phyloP scores from a whole-genome alignment of 2,797 vertebrate genomes.

The Sitta carolinensis region DNA sequence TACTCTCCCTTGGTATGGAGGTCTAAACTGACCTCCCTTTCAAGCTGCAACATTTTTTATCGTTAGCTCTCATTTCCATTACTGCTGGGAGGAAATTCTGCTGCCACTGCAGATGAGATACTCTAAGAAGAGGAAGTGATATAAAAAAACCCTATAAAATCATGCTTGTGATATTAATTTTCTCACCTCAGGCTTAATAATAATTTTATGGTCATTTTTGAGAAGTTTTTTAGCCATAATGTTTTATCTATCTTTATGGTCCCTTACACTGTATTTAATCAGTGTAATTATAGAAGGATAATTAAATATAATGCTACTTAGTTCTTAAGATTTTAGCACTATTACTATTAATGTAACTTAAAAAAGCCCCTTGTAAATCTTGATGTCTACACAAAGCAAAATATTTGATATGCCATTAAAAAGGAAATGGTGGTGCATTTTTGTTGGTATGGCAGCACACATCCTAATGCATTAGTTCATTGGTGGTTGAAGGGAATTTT shows the following conservation, averaged over 20 bases:
- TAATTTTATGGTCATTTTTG: slow-evolving; percentile 81
- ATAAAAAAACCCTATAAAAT: slow-evolving; percentile 74
- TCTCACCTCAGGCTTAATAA: slow-evolving; percentile 83
- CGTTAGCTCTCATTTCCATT: slow-evolving; percentile 59
- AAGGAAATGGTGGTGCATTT: neutral
- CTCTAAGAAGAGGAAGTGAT: slow-evolving; percentile 51
- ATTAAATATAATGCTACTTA: slow-evolving; percentile 79
- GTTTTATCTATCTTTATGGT: slow-evolving; percentile 81
- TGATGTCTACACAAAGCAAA: slow-evolving; percentile 51
- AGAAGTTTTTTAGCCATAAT: slow-evolving; percentile 79
- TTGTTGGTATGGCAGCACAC: slow-evolving; percentile 2
- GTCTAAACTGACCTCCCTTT: slow-evolving; percentile 37
- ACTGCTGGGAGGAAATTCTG: slow-evolving; percentile 60
- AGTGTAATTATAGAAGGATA: slow-evolving; percentile 80
- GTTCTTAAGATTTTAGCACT: slow-evolving; percentile 76
- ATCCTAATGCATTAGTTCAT: slow-evolving; percentile 26
- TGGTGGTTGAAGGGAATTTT: slow-evolving; percentile 7
- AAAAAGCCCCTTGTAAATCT: slow-evolving; percentile 45
- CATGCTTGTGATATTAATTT: slow-evolving; percentile 80
- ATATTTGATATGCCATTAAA: slow-evolving; percentile 52
- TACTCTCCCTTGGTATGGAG: neutral
- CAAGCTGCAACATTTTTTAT: slow-evolving; percentile 49
- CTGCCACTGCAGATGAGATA: slow-evolving; percentile 57
- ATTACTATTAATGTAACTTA: slow-evolving; percentile 68
- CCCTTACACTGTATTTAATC: slow-evolving; percentile 81